These are phyloP conservation scores for Melanotaenia trifasciata DNA, from an alignment of 2,797 vertebrate species.

Conservation along the genomic window DNA sequence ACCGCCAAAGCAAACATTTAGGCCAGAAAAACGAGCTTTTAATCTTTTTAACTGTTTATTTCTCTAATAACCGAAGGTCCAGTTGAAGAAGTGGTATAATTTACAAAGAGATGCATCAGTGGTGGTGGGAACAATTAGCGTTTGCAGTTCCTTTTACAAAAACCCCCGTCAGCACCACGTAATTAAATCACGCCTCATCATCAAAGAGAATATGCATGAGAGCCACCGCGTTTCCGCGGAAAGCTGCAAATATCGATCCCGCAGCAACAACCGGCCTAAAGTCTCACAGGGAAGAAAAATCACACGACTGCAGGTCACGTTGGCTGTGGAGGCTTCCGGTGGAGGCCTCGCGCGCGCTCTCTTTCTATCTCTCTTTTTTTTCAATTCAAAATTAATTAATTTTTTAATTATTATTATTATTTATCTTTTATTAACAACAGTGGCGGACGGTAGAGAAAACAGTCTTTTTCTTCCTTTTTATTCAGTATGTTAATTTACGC, in stretches of 20 bases:
- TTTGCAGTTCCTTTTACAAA: not conserved
- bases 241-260: slow-evolving; percentile 51
- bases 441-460: too few species aligned
- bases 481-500: too few species aligned
- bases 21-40: slow-evolving; percentile 2
- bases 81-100: not conserved
- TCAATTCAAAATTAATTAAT: too few species aligned
- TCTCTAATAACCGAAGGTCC: not conserved
- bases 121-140: not conserved
- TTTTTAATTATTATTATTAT: too few species aligned
- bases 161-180: not conserved
- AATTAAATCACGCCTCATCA: slow-evolving; percentile 44
- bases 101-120: not conserved
- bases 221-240: slow-evolving; percentile 45
- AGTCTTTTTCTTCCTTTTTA: too few species aligned
- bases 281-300: slow-evolving; percentile 45
- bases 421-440: too few species aligned
- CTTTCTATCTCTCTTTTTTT: too few species aligned
- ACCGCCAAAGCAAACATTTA: slow-evolving; percentile 11
- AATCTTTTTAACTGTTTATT: not conserved
- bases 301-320: slow-evolving; percentile 45
- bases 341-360: not conserved
- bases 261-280: slow-evolving; percentile 13
- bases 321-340: slow-evolving; percentile 4
- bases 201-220: slow-evolving; percentile 77